A percentile compares a stretch with the other conserved stretches of the same genome.
phyloP scores from a whole-genome alignment of 2,888 invertebrate species.

The Eupelmus urozonus region DNA sequence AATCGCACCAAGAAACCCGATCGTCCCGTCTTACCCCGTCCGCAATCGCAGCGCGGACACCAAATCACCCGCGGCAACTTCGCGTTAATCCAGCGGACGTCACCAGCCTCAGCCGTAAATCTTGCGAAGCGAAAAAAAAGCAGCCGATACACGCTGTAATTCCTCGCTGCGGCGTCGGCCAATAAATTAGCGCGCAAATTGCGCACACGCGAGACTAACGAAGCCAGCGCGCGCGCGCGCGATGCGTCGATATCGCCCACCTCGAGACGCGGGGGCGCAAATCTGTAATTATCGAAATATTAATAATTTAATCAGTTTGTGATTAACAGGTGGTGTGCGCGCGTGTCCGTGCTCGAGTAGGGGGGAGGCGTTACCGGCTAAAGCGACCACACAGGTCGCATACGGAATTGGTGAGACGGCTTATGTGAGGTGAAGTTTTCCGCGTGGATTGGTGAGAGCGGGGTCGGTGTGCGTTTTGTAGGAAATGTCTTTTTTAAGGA shows the following conservation, averaged over 20 bases:
- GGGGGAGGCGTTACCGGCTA: too few relatives aligned
- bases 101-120: background rate
- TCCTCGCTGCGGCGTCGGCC: background rate
- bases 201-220: slow-evolving; percentile 11
- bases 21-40: too few relatives aligned
- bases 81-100: too few relatives aligned
- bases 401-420: background rate
- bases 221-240: slow-evolving; percentile 13
- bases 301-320: slow-evolving; percentile 70
- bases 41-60: too few relatives aligned
- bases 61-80: too few relatives aligned
- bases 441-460: too few relatives aligned
- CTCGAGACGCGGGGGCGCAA: background rate
- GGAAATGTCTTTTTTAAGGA: too few relatives aligned
- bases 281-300: slow-evolving; percentile 69
- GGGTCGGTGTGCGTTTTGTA: too few relatives aligned
- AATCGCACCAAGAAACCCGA: too few relatives aligned
- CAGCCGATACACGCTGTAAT: too few relatives aligned
- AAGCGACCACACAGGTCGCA: slow-evolving; percentile 3
- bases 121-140: background rate
- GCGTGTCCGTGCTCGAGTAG: slow-evolving; percentile 6
- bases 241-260: background rate
- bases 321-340: slow-evolving; percentile 70
- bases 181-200: slow-evolving; percentile 50
- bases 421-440: too few relatives aligned